Evolutionary conservation across 2,113 vertebrate genomes (phyloP).

Genomic region (Reinhardtius hippoglossoides): DNA sequence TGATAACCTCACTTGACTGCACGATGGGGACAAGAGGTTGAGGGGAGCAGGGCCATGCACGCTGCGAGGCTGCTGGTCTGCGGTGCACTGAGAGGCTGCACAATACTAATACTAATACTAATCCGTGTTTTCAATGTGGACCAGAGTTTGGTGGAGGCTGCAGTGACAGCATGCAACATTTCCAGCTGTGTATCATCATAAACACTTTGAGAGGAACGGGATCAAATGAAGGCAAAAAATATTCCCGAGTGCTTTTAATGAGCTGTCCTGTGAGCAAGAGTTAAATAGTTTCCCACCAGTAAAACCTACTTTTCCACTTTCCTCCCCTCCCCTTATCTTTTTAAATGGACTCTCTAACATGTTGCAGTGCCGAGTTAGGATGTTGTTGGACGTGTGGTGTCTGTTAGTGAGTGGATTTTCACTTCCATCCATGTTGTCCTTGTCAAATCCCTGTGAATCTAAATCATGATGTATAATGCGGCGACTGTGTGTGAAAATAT

Average conservation of each 20-base stretch:
- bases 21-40: slow-evolving; percentile 58
- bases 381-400: slow-evolving; percentile 40
- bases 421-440: slow-evolving; percentile 38
- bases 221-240: slow-evolving; percentile 24
- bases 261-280: neutral
- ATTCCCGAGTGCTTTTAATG: neutral
- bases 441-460: slow-evolving; percentile 57
- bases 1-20: slow-evolving; percentile 77
- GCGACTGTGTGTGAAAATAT: slow-evolving; percentile 61
- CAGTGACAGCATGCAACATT: slow-evolving; percentile 5
- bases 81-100: slow-evolving; percentile 48
- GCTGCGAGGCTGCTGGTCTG: slow-evolving; percentile 39
- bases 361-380: slow-evolving; percentile 38
- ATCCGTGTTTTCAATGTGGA: slow-evolving; percentile 43
- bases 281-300: slow-evolving; percentile 4
- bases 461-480: slow-evolving; percentile 51
- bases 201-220: slow-evolving; percentile 2
- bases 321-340: neutral
- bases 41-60: slow-evolving; percentile 43
- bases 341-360: slow-evolving; percentile 14
- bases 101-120: slow-evolving; percentile 57
- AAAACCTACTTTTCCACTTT: neutral
- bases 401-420: slow-evolving; percentile 44
- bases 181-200: slow-evolving; percentile 16
- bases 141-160: neutral